These are phyloP conservation scores for Berghia stephanieae DNA, from an alignment of 1,140 invertebrate genomes.

Conservation along the genomic window DNA sequence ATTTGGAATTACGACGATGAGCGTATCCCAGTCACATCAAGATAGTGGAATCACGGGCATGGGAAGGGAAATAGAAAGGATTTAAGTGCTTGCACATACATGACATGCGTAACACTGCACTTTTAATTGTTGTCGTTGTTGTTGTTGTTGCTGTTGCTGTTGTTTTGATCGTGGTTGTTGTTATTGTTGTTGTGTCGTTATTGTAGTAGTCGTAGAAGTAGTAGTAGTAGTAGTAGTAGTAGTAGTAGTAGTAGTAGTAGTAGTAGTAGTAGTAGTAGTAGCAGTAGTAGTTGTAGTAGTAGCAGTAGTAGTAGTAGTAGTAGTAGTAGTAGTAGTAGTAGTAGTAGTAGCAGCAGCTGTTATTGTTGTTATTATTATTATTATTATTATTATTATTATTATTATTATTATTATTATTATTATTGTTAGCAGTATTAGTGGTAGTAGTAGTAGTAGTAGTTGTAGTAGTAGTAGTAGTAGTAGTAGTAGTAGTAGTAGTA, in stretches of 20 bases:
- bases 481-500: constrained; percentile 30
- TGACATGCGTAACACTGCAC: no score
- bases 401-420: constrained; percentile 5
- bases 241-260: constrained; percentile 9
- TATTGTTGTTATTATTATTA: constrained; percentile 21
- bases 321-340: constrained; percentile 33
- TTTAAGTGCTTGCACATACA: no score
- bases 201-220: constrained; percentile 9
- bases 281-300: constrained; percentile 28
- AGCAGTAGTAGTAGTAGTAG: constrained; percentile 28
- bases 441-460: constrained; percentile 25
- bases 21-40: no score
- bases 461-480: constrained; percentile 19
- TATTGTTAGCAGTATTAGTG: constrained; percentile 20
- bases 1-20: no score
- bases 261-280: constrained; percentile 25
- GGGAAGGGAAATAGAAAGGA: no score
- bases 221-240: background rate
- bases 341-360: constrained; percentile 27
- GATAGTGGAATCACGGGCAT: no score
- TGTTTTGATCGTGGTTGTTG: background rate
- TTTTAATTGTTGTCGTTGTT: background rate
- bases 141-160: background rate
- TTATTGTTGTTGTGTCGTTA: background rate
- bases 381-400: background rate